Conservation (phyloP, 2,888 invertebrate species). For the Ichneumoninae sp. region DNA sequence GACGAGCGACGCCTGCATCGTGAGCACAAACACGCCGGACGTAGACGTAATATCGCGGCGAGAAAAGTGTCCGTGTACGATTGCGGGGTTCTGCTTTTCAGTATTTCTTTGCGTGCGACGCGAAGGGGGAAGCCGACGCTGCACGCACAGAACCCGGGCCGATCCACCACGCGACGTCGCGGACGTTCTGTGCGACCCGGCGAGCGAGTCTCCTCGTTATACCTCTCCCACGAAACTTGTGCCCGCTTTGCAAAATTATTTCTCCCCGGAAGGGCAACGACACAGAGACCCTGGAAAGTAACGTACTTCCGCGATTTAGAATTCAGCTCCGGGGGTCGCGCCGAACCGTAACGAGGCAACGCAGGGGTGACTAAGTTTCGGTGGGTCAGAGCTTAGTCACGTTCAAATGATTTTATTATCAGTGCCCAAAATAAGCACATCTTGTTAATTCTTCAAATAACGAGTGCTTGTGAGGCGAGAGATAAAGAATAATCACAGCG, state of each 20-base stretch:
- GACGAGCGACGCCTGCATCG: slow-evolving; percentile 11
- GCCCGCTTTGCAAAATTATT: slow-evolving; percentile 1
- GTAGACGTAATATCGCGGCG: not conserved
- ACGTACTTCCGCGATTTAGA: slow-evolving; percentile 5
- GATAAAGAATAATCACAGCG: too few species aligned
- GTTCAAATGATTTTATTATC: not conserved
- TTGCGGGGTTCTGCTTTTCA: slow-evolving; percentile 6
- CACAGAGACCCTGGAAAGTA: not conserved
- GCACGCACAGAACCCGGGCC: slow-evolving; percentile 13
- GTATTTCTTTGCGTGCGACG: slow-evolving; percentile 5
- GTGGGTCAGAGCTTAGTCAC: not conserved
- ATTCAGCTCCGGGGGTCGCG: not conserved
- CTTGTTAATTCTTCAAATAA: too few species aligned
- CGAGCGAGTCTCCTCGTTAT: not conserved
- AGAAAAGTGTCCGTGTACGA: slow-evolving; percentile 12
- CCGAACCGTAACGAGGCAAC: not conserved
- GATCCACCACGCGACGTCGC: slow-evolving; percentile 54
- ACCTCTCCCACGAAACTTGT: not conserved
- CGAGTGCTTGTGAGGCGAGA: too few species aligned
- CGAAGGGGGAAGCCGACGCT: slow-evolving; percentile 17
- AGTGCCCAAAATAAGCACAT: not conserved
- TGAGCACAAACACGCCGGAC: slow-evolving; percentile 9
- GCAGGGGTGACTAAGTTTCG: not conserved
- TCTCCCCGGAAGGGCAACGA: slow-evolving; percentile 19
- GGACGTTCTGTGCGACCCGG: not conserved